These are phyloP conservation scores for Ailuropoda melanoleuca DNA, from an alignment of 2,113 vertebrate genomes.

Conservation along the genomic window DNA sequence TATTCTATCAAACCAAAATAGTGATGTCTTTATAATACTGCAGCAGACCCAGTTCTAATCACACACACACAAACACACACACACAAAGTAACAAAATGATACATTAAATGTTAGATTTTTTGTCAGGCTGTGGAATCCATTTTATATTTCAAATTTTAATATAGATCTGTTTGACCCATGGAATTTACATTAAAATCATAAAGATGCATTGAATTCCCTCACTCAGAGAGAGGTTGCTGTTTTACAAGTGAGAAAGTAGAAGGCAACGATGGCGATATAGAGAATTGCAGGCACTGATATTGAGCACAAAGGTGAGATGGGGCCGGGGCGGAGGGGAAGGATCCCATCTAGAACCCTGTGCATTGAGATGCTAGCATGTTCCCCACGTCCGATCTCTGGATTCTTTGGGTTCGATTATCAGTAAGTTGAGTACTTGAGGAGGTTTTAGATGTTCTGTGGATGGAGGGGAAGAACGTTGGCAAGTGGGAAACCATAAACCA, in stretches of 20 bases:
- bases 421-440: background rate
- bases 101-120: background rate
- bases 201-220: background rate
- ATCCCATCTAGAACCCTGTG: rapidly evolving
- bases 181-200: background rate
- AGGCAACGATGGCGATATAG: rapidly evolving
- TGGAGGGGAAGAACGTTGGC: background rate
- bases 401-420: background rate
- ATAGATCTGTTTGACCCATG: background rate
- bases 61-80: background rate
- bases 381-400: background rate
- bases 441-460: background rate
- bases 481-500: background rate
- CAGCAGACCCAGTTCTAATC: background rate
- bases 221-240: background rate
- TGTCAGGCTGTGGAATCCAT: background rate
- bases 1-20: background rate
- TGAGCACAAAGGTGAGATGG: rapidly evolving
- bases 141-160: background rate
- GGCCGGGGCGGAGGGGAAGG: background rate
- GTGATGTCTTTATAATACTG: background rate
- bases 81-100: background rate
- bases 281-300: background rate
- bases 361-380: rapidly evolving
- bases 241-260: background rate